These are phyloP conservation scores for Bos javanicus DNA, from an alignment of 2,113 vertebrate species.

Conservation along the genomic window DNA sequence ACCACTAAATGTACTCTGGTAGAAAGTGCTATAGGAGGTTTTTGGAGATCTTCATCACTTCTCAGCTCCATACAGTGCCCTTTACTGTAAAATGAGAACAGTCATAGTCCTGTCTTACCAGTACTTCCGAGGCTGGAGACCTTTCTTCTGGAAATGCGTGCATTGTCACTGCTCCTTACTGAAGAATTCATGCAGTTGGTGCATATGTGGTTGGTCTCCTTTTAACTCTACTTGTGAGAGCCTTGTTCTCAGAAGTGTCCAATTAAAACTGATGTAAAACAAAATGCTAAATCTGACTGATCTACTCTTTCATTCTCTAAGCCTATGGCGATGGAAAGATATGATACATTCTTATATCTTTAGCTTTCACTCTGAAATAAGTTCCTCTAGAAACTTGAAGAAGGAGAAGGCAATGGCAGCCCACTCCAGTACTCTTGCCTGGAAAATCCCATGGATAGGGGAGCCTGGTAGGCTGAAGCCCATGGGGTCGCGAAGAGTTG, in stretches of 20 bases:
- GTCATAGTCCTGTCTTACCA: rapidly evolving
- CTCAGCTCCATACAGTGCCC: not conserved
- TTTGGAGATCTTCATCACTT: not conserved
- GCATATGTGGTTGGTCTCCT: not conserved
- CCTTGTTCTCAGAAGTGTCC: not conserved
- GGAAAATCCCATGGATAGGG: too few relatives aligned
- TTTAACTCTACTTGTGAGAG: not conserved
- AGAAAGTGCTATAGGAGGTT: not conserved
- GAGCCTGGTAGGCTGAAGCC: too few relatives aligned
- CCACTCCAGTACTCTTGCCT: too few relatives aligned
- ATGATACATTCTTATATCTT: not conserved
- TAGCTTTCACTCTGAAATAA: not conserved
- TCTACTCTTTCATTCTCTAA: not conserved
- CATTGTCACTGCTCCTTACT: rapidly evolving
- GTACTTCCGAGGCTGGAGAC: not conserved
- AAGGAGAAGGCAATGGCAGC: not conserved
- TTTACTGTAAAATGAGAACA: not conserved
- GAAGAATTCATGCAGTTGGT: not conserved
- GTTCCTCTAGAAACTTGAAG: not conserved
- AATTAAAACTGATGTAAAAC: not conserved
- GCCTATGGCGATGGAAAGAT: not conserved
- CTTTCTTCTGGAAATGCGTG: rapidly evolving
- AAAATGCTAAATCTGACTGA: not conserved
- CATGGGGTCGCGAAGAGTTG: rapidly evolving
- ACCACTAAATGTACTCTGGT: rapidly evolving